A percentile compares a stretch with the other conserved stretches of the same genome.
These are phyloP conservation scores for Phylloscopus trochilus DNA, from an alignment of 2,113 vertebrate species.

Conservation along the genomic window DNA sequence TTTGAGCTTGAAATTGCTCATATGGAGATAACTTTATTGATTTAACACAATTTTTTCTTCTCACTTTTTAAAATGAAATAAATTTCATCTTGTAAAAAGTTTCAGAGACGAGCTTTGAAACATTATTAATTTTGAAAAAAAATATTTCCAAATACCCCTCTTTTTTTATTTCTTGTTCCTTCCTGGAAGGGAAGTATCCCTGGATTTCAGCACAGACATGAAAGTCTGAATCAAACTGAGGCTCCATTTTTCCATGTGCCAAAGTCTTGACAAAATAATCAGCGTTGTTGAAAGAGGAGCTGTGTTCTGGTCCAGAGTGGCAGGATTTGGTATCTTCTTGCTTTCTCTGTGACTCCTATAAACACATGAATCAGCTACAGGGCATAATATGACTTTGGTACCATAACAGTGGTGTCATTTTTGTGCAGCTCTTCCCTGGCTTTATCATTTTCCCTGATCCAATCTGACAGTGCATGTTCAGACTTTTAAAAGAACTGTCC, in stretches of 20 bases:
- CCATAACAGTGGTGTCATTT: not conserved
- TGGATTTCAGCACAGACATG: not conserved
- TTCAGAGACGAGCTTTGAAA: not conserved
- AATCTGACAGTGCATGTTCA: not conserved
- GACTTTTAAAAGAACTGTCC: not conserved
- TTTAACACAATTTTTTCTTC: not conserved
- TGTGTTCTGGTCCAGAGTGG: not conserved
- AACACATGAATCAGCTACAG: not conserved
- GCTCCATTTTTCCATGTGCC: not conserved
- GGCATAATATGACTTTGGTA: not conserved
- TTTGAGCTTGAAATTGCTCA: not conserved
- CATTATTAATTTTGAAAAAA: not conserved
- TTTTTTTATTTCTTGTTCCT: not conserved
- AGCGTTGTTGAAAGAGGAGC: rapidly evolving
- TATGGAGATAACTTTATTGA: not conserved
- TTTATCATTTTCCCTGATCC: not conserved
- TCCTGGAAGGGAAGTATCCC: not conserved
- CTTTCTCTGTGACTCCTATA: not conserved
- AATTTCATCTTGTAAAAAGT: not conserved
- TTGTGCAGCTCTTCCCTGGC: not conserved
- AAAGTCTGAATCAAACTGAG: not conserved
- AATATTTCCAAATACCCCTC: not conserved
- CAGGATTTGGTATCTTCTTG: not conserved
- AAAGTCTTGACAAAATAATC: not conserved
- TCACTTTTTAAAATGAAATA: not conserved